A percentile compares a stretch with the other conserved stretches of the same genome.
These are phyloP conservation scores for Dipodomys ordii DNA, from an alignment of 2,113 vertebrate genomes.

Conservation along the genomic window DNA sequence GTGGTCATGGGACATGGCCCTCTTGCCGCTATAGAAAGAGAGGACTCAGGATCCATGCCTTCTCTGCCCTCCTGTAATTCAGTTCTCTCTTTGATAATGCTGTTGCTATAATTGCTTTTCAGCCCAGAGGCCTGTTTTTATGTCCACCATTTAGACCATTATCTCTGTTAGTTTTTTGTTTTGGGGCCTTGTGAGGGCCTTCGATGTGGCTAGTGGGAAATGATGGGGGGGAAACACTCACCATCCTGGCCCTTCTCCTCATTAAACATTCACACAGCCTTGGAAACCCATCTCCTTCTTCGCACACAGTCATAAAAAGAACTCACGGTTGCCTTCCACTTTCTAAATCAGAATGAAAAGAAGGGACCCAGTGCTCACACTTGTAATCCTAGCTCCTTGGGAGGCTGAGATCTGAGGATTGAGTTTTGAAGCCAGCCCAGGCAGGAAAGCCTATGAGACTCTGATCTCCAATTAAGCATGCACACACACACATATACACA, in stretches of 20 bases:
- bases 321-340: not conserved
- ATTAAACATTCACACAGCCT: not conserved
- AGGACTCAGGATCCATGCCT: not conserved
- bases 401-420: too few species aligned
- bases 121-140: not conserved
- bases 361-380: too few species aligned
- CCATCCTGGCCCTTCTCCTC: not conserved
- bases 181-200: not conserved
- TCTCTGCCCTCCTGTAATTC: not conserved
- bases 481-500: too few species aligned
- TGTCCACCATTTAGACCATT: not conserved
- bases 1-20: too few species aligned
- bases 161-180: conserved; percentile 38
- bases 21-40: not conserved
- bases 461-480: too few species aligned
- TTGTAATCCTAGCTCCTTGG: too few species aligned
- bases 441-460: too few species aligned
- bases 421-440: too few species aligned
- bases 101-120: not conserved
- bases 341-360: not conserved
- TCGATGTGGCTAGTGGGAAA: not conserved
- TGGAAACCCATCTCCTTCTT: not conserved
- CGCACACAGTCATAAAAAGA: not conserved
- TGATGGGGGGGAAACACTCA: not conserved
- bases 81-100: not conserved